Base-by-base conservation (phyloP, 2,888 invertebrate genomes). In the Brenthis ino region DNA sequence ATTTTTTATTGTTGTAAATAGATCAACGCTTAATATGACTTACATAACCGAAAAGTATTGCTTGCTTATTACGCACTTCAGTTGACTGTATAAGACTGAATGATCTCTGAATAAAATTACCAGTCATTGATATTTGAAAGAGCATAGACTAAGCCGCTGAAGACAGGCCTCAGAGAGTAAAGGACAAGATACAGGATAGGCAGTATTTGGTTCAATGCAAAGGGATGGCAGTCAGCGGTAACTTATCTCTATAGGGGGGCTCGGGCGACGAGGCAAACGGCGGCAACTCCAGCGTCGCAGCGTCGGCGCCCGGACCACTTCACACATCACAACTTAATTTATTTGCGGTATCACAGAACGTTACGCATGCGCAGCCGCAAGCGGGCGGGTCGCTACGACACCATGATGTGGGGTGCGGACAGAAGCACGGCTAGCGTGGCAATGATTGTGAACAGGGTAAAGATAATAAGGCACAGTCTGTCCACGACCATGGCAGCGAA, bases 401-500 rank as follows among this genome's bases (percentile, higher is more conserved):
- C 97, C 94, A 97, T 97, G 94, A 97, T 97, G 95, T 98, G 98
- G 85, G 98, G 98, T 93, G 98, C 98, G 93, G 98, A 97, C 94
- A 98, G 96, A 93, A 98, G 96, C 95, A 98, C 98, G 94, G 98
- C 98, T 94, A 98, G 96, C 93, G 98, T 98, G 93, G 98, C 98
- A 94, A 98, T 96, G 95, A 98, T 97, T 94, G 98, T 98, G 96
- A 98, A 98, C 94, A 98, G 96, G 94, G 98, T 98, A 96, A 99
- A 99, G 95, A 98, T 96, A 95, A 98, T 98, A 96, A 99, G 97
- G 96, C 99, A 99, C 95, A 99, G 96, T 95, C 99, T 96, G 96
- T 99, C 99, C 94, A 99, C 98, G 94, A 99, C 99, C 98, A 99
- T 98, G 93, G 99, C 99, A 93, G 99, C 99, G 94, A 99, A 99